phyloP scores from a whole-genome alignment of 2,113 vertebrate species.

The Tichodroma muraria region DNA sequence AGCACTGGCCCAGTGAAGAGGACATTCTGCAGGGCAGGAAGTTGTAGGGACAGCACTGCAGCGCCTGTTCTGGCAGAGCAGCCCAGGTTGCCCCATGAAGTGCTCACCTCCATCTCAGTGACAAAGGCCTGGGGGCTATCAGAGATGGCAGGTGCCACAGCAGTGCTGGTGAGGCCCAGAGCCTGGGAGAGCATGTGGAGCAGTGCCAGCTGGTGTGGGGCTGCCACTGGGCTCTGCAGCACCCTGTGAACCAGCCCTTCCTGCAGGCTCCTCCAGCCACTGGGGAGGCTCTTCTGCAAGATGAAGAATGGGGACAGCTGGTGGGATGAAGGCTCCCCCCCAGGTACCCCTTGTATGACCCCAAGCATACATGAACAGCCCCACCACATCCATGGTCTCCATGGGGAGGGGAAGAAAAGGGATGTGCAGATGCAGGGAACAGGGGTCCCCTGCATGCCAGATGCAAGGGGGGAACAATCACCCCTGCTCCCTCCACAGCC shows the following conservation, averaged over 20 bases:
- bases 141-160: neutral
- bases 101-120: slow-evolving; percentile 76
- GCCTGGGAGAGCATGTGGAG: slow-evolving; percentile 73
- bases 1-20: slow-evolving; percentile 77
- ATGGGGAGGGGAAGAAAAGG: neutral
- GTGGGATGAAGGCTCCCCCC: fast-evolving
- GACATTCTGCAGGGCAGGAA: slow-evolving; percentile 61
- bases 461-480: neutral
- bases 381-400: neutral
- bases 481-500: neutral
- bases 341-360: neutral
- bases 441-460: neutral
- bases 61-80: neutral
- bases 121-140: slow-evolving; percentile 64
- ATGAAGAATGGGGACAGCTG: neutral
- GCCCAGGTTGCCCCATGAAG: fast-evolving
- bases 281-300: slow-evolving; percentile 62
- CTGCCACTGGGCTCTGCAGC: slow-evolving; percentile 56
- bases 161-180: slow-evolving; percentile 42
- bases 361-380: neutral
- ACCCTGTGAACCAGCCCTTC: slow-evolving; percentile 69
- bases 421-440: neutral
- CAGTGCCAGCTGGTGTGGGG: slow-evolving; percentile 43
- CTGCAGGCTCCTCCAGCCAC: slow-evolving; percentile 49
- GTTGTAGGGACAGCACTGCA: fast-evolving